phyloP scores from a whole-genome alignment of 2,797 vertebrate genomes.

The Threskiornis aethiopicus region DNA sequence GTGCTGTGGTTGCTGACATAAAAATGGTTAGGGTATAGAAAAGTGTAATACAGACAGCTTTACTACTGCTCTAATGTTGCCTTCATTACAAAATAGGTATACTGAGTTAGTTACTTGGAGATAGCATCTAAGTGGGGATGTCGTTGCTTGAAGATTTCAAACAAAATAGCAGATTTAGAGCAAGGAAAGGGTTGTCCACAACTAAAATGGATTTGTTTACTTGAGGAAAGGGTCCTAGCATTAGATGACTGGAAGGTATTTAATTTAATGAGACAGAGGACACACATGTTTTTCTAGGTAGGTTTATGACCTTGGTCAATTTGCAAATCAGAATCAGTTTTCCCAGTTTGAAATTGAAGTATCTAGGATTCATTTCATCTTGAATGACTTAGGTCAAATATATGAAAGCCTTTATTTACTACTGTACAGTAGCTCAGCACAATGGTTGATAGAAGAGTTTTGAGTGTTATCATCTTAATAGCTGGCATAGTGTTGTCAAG shows the following conservation, averaged over 20 bases:
- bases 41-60: not conserved
- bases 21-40: not conserved
- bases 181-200: not conserved
- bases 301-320: accelerated
- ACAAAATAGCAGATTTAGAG: not conserved
- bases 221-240: not conserved
- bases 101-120: not conserved
- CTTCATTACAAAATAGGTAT: not conserved
- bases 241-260: not conserved
- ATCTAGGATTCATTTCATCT: not conserved
- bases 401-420: not conserved
- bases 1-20: not conserved
- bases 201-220: not conserved
- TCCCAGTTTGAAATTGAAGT: not conserved
- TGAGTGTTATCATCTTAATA: not conserved
- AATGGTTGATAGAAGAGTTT: not conserved
- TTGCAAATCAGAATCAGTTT: not conserved
- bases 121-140: not conserved
- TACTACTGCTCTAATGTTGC: not conserved
- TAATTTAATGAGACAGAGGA: not conserved
- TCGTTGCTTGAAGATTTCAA: not conserved
- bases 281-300: not conserved
- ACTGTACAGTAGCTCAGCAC: not conserved
- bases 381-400: not conserved
- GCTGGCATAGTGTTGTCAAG: not conserved